phyloP scores from a whole-genome alignment of 2,797 vertebrate genomes.

The Astyanax mexicanus region DNA sequence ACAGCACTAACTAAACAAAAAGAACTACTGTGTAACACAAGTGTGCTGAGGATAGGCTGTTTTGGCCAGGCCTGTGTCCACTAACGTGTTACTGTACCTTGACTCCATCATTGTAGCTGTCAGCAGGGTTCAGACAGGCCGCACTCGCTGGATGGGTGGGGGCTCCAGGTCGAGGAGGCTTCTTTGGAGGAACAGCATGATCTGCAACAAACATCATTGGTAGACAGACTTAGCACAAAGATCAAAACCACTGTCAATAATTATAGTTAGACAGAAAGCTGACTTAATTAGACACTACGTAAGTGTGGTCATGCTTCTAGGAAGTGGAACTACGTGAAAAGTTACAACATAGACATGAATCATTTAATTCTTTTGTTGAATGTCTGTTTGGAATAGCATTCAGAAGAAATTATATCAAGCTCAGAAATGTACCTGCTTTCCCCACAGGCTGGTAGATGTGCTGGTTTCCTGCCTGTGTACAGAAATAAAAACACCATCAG shows the following conservation, averaged over 20 bases:
- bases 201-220: constrained; percentile 72
- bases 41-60: background rate
- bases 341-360: constrained; percentile 19
- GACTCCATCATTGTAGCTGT: constrained; percentile 96
- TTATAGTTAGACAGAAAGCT: constrained; percentile 9
- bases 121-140: constrained; percentile 85
- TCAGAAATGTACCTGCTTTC: constrained; percentile 89
- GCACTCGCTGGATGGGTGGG: constrained; percentile 88
- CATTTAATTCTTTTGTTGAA: background rate
- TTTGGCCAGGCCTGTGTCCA: background rate
- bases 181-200: constrained; percentile 93
- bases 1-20: constrained; percentile 7
- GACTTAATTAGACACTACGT: background rate
- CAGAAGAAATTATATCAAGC: background rate
- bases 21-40: background rate
- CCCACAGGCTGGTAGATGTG: constrained; percentile 98
- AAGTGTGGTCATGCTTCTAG: background rate
- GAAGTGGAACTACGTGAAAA: constrained; percentile 18
- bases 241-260: background rate
- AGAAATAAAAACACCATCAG: constrained; percentile 56
- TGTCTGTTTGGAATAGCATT: background rate
- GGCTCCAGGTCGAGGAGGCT: constrained; percentile 94
- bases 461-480: constrained; percentile 90
- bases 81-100: constrained; percentile 80
- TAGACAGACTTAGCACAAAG: constrained; percentile 13